These are phyloP conservation scores for Nipponacmea schrenckii DNA, from an alignment of 2,888 invertebrate genomes.

Conservation along the genomic window DNA sequence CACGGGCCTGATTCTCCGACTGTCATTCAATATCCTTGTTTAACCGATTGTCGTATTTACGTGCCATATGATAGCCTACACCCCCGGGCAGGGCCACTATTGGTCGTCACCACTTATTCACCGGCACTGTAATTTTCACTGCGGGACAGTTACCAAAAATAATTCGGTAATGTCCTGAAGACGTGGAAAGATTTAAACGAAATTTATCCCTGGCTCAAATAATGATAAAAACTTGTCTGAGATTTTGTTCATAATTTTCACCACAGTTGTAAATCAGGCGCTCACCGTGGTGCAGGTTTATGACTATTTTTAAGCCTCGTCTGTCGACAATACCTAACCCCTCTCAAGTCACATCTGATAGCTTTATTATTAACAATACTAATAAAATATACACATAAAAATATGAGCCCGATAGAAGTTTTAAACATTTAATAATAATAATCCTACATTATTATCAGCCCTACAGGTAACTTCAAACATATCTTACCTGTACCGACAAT, in stretches of 20 bases:
- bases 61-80: background rate
- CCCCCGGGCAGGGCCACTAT: background rate
- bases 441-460: background rate
- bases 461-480: conserved; percentile 6
- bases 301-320: too few relatives aligned
- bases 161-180: background rate
- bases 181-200: background rate
- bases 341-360: too few relatives aligned
- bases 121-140: conserved; percentile 3
- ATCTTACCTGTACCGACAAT: background rate
- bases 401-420: background rate
- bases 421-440: conserved; percentile 1
- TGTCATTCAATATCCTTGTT: background rate
- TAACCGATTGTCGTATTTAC: background rate
- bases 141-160: background rate
- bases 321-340: too few relatives aligned
- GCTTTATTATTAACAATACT: background rate
- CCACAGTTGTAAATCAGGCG: too few relatives aligned
- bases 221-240: background rate
- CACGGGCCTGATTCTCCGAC: background rate
- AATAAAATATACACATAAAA: conserved; percentile 2
- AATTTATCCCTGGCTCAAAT: background rate
- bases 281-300: too few relatives aligned
- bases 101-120: background rate
- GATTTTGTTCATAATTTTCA: too few relatives aligned